Conservation (phyloP, 2,797 vertebrate genomes). For the Gastrophryne carolinensis region DNA sequence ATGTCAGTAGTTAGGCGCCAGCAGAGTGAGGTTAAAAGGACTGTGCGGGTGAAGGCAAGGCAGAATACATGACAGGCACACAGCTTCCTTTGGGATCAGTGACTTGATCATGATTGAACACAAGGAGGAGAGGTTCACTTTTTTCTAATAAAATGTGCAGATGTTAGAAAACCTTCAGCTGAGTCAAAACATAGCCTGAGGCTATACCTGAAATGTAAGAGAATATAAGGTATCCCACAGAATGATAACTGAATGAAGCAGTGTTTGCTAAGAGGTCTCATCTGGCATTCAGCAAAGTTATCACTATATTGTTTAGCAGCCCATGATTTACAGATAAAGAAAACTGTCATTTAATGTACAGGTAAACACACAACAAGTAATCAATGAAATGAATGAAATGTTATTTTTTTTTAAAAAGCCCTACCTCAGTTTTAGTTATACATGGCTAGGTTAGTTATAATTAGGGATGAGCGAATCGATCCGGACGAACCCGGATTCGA, state of each 20-base stretch:
- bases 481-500: too few relatives aligned
- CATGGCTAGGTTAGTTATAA: too few relatives aligned
- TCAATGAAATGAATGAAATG: neutral
- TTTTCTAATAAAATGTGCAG: slow-evolving; percentile 2
- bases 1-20: neutral
- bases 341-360: neutral
- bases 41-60: slow-evolving; percentile 7
- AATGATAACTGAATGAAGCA: slow-evolving; percentile 1
- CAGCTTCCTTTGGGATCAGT: neutral
- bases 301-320: too few relatives aligned
- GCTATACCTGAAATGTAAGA: slow-evolving; percentile 2
- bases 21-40: neutral
- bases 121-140: neutral
- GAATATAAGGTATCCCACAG: neutral
- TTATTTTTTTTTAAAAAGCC: neutral
- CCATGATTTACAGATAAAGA: too few relatives aligned
- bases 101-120: slow-evolving; percentile 17
- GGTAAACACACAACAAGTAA: neutral
- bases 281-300: neutral
- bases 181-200: slow-evolving; percentile 11
- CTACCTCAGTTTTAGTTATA: neutral
- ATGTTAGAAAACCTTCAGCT: slow-evolving; percentile 3
- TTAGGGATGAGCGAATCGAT: too few relatives aligned
- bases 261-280: neutral
- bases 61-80: neutral